Evolutionary conservation across 2,797 vertebrate genomes (phyloP).

Genomic region (Esox masquinongy): DNA sequence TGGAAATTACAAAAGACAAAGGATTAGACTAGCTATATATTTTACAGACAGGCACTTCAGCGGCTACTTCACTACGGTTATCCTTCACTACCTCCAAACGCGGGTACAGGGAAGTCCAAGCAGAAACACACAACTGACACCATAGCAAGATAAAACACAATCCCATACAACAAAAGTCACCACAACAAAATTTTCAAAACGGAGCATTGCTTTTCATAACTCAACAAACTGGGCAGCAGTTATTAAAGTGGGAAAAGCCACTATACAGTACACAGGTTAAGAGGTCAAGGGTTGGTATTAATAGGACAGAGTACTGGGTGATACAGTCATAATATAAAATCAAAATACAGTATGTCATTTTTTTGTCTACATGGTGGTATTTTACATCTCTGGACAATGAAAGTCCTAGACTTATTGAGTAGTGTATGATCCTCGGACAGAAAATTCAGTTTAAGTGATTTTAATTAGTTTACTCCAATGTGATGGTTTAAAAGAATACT

Average conservation of each 20-base stretch:
- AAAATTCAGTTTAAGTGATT: too few relatives aligned
- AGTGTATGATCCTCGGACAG: too few relatives aligned
- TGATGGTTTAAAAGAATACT: too few relatives aligned
- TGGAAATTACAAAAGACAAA: conserved; percentile 65
- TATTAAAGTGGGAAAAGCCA: background rate
- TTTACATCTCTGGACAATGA: too few relatives aligned
- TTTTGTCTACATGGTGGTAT: too few relatives aligned
- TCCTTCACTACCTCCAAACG: conserved; percentile 32
- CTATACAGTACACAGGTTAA: background rate
- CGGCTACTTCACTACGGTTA: conserved; percentile 48
- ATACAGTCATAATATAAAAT: too few relatives aligned
- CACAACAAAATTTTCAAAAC: conserved; percentile 20
- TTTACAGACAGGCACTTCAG: conserved; percentile 78
- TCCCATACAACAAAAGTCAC: background rate
- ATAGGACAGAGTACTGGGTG: too few relatives aligned
- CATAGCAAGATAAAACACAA: conserved; percentile 49
- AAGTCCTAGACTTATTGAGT: too few relatives aligned
- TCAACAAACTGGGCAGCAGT: background rate
- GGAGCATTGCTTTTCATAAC: conserved; percentile 16
- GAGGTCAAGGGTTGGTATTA: background rate
- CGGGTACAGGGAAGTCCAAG: conserved; percentile 36
- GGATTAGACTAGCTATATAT: conserved; percentile 49
- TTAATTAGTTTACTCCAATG: too few relatives aligned
- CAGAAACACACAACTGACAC: conserved; percentile 34
- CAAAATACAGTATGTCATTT: too few relatives aligned